These are phyloP conservation scores for Leptothorax acervorum DNA, from an alignment of 2,888 invertebrate genomes.

Conservation along the genomic window DNA sequence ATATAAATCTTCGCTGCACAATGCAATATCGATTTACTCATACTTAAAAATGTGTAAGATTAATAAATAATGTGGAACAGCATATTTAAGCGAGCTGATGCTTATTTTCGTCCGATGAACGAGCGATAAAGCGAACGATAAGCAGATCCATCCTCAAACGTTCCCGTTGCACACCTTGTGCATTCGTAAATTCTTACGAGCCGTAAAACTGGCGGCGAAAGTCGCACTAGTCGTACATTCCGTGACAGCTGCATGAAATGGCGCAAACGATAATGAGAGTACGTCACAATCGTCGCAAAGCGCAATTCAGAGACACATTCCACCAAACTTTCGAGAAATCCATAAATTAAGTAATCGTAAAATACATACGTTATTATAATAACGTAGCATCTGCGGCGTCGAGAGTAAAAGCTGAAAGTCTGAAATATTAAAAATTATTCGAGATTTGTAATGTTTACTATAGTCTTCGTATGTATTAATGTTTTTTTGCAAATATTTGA, in stretches of 20 bases:
- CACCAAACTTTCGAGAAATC: constrained; percentile 36
- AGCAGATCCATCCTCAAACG: not conserved
- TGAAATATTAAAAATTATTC: not conserved
- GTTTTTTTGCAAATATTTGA: not conserved
- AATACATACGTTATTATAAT: not conserved
- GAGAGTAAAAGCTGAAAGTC: constrained; percentile 1
- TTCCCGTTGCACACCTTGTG: not conserved
- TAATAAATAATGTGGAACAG: not conserved
- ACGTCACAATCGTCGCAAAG: constrained; percentile 13
- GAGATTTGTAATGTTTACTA: not conserved
- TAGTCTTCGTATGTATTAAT: not conserved
- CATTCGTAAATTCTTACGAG: constrained; percentile 35
- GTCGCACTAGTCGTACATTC: constrained; percentile 10
- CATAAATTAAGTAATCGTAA: constrained; percentile 51
- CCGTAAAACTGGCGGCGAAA: constrained; percentile 32
- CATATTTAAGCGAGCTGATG: not conserved
- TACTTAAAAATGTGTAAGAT: not conserved
- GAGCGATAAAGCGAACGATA: constrained; percentile 9
- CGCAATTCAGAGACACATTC: constrained; percentile 20
- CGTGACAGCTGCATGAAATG: constrained; percentile 43
- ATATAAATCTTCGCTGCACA: too few species aligned
- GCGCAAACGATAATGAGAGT: constrained; percentile 43
- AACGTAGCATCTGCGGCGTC: not conserved
- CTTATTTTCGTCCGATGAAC: not conserved
- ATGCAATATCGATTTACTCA: not conserved